Percentiles rank a stretch among this genome's conserved stretches.
Conservation (phyloP, 2,888 invertebrate species). For the Blomia tropicalis region DNA sequence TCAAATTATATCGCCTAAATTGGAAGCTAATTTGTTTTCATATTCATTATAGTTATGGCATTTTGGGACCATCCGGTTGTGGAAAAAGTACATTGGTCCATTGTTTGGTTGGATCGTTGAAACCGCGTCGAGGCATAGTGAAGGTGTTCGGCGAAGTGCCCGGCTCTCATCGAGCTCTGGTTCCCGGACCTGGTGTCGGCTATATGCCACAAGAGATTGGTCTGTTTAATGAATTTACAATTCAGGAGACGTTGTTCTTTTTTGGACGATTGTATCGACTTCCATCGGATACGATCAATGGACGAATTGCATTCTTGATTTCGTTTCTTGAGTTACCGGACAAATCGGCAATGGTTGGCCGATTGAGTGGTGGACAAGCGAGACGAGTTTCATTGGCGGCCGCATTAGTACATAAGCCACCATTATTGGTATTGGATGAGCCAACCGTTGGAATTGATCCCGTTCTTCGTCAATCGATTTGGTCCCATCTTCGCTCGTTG, state of each 20-base stretch:
- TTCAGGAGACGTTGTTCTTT: constrained; percentile 84
- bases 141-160: constrained; percentile 77
- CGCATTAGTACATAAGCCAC: constrained; percentile 79
- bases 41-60: constrained; percentile 56
- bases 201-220: constrained; percentile 67
- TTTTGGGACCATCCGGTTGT: constrained; percentile 82
- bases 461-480: constrained; percentile 42
- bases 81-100: constrained; percentile 85
- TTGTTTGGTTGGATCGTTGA: constrained; percentile 71
- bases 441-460: constrained; percentile 87
- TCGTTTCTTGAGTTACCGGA: constrained; percentile 79
- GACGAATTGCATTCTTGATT: constrained; percentile 64
- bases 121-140: constrained; percentile 69
- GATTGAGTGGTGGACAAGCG: constrained; percentile 75
- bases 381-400: constrained; percentile 78
- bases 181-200: constrained; percentile 87
- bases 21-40: no score
- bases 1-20: no score
- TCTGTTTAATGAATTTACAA: constrained; percentile 49
- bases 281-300: constrained; percentile 60
- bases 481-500: constrained; percentile 7
- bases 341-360: constrained; percentile 59
- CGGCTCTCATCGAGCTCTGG: constrained; percentile 67
- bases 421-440: constrained; percentile 74
- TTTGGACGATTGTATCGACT: constrained; percentile 91